These are phyloP conservation scores for Drosophila repletoides DNA, from an alignment of 1,140 invertebrate genomes.

Conservation along the genomic window DNA sequence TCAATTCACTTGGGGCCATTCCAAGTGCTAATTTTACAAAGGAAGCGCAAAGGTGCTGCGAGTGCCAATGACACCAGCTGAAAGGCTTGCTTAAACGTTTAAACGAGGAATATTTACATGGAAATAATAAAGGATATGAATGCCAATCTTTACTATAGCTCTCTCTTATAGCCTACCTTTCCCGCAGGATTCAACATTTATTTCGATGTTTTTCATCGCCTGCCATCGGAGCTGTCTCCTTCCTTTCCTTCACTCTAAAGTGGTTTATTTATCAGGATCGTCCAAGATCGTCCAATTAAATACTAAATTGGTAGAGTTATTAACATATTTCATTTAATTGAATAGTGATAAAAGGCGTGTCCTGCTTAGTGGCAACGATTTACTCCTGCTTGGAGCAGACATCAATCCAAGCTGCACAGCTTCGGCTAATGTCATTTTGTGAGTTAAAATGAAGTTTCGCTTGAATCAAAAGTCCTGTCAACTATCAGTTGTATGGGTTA, in stretches of 20 bases:
- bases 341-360: too few species aligned
- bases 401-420: not conserved
- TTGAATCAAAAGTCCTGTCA: not conserved
- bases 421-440: not conserved
- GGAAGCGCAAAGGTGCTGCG: slow-evolving; percentile 4
- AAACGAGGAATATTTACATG: not conserved
- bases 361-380: not conserved
- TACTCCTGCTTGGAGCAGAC: not conserved
- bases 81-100: not conserved
- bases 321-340: too few species aligned
- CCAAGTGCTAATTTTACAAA: slow-evolving; percentile 62
- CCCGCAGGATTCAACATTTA: too few species aligned
- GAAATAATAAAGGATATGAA: too few species aligned
- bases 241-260: too few species aligned
- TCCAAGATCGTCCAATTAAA: too few species aligned
- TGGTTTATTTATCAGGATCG: too few species aligned
- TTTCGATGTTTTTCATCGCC: too few species aligned
- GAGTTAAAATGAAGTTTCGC: not conserved
- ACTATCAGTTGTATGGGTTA: slow-evolving; percentile 13
- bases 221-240: too few species aligned
- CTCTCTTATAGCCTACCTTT: too few species aligned
- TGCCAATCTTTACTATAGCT: too few species aligned
- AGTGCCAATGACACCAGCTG: not conserved
- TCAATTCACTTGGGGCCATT: slow-evolving; percentile 72
- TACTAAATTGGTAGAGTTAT: too few species aligned